Evolutionary conservation across 2,888 invertebrate species (phyloP), one percentile per base, ranked within the genome.

Genomic region (Ommatoiulus sabulosus): DNA sequence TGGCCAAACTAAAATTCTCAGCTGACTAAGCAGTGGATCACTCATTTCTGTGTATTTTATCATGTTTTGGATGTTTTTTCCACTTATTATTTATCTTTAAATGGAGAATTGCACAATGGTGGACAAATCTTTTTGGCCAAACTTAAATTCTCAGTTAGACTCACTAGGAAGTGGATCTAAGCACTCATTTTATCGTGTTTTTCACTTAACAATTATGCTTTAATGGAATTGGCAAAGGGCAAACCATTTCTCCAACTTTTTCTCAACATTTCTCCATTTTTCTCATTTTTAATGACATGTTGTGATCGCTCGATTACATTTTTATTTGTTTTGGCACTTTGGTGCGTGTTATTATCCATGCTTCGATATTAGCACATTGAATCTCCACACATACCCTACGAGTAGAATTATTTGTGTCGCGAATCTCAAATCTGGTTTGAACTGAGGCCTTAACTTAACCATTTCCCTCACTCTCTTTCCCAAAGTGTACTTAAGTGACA

Each of bases 371-470:
- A 0, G 12, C 3, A 35, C 80, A 35, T 80, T 80, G 80, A 80
- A 80, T 80, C 80, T 80, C 80, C 6, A 24, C 35, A 35, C 80
- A 35, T 24, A 35, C 35, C 5, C 24, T 24, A 57, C 35, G 80
- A 5, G 35, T 43, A 35, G 35, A 80, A 80, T 24, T 7, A 35
- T 35, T 12, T 80, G 80, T 12, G 35, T 35, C 12, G 15, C 35
- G 24, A 80, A 10, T 80, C 35, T 80, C 80, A 15, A 80, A 80
- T 24, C 80, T 80, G 80, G 80, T 80, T 80, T 80, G 35, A 80
- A 80, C 80, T 80, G 80, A 80, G 80, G 80, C 80, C 80, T 80
- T 80, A 72, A 80, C 35, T 80, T 72, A 72, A 35, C 24, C 52
- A 52, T 52, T 52, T 52, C 10, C 52, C 24, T 24, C 2, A 35